These are phyloP conservation scores for Orycteropus afer DNA, from an alignment of 2,113 vertebrate species.

Conservation along the genomic window DNA sequence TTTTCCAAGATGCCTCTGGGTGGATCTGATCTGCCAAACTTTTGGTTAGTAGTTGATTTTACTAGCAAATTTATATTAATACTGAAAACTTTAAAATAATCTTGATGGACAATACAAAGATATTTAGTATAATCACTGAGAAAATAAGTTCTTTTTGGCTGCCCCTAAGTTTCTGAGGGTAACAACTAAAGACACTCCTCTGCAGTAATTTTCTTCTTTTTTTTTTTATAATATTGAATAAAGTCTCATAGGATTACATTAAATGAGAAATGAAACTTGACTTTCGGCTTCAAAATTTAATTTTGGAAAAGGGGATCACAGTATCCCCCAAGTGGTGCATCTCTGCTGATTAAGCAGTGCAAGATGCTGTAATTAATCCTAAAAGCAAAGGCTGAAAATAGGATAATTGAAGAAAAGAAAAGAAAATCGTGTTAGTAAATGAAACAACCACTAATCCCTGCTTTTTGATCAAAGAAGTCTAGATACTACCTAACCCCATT, in stretches of 20 bases:
- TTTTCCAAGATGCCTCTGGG: too few species aligned
- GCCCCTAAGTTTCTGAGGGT: background rate
- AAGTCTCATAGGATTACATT: slow-evolving; percentile 77
- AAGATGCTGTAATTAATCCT: slow-evolving; percentile 79
- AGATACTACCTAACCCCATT: slow-evolving; percentile 72
- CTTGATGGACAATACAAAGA: background rate
- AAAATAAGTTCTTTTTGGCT: background rate
- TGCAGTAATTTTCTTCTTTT: too few species aligned
- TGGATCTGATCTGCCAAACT: background rate
- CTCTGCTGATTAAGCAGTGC: slow-evolving; percentile 79
- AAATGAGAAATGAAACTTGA: slow-evolving; percentile 77
- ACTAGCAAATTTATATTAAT: background rate
- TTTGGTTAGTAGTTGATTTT: background rate
- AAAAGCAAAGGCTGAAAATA: slow-evolving; percentile 73
- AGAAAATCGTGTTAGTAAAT: slow-evolving; percentile 81
- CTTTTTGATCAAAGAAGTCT: slow-evolving; percentile 79
- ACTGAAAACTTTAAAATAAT: background rate
- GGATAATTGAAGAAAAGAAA: slow-evolving; percentile 77
- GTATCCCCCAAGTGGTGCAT: slow-evolving; percentile 69
- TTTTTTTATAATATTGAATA: slow-evolving; percentile 62
- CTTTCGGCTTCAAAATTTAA: slow-evolving; percentile 77
- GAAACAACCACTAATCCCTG: slow-evolving; percentile 66
- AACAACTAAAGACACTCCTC: background rate
- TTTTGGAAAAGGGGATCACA: slow-evolving; percentile 72
- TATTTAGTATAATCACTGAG: slow-evolving; percentile 2